Evolutionary conservation across 2,888 invertebrate genomes (phyloP).

Genomic region (Germaria angustata): DNA sequence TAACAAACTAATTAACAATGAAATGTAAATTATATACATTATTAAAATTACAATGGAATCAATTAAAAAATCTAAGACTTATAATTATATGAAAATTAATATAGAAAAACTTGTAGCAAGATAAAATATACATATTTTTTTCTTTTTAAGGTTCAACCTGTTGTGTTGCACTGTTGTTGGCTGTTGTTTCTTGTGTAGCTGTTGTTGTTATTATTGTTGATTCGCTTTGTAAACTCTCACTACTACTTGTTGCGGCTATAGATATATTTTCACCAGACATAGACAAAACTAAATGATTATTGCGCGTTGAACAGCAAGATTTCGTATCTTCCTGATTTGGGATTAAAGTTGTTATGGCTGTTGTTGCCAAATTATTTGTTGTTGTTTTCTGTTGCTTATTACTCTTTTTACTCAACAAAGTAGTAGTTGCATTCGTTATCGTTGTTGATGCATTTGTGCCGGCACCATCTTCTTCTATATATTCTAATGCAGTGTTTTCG

Average conservation of each 20-base stretch:
- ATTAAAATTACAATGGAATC: constrained; percentile 48
- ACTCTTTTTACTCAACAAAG: constrained; percentile 5
- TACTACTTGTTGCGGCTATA: constrained; percentile 8
- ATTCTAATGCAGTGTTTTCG: constrained; percentile 74
- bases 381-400: constrained; percentile 57
- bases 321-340: constrained; percentile 33
- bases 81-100: constrained; percentile 34
- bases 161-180: constrained; percentile 62
- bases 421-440: constrained; percentile 54
- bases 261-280: constrained; percentile 2
- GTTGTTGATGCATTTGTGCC: constrained; percentile 29
- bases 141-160: constrained; percentile 64
- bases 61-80: constrained; percentile 53
- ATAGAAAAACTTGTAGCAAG: constrained; percentile 51
- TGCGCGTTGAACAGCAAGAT: background rate
- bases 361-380: background rate
- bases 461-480: constrained; percentile 71
- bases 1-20: constrained; percentile 62
- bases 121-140: constrained; percentile 38
- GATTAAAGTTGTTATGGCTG: background rate
- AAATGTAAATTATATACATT: constrained; percentile 52
- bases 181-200: constrained; percentile 44
- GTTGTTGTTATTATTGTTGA: background rate
- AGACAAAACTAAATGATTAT: constrained; percentile 21
- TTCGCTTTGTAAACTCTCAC: constrained; percentile 24